A percentile compares a stretch with the other conserved stretches of the same genome.
phyloP scores from a whole-genome alignment of 2,113 vertebrate species.

The Lathamus discolor region DNA sequence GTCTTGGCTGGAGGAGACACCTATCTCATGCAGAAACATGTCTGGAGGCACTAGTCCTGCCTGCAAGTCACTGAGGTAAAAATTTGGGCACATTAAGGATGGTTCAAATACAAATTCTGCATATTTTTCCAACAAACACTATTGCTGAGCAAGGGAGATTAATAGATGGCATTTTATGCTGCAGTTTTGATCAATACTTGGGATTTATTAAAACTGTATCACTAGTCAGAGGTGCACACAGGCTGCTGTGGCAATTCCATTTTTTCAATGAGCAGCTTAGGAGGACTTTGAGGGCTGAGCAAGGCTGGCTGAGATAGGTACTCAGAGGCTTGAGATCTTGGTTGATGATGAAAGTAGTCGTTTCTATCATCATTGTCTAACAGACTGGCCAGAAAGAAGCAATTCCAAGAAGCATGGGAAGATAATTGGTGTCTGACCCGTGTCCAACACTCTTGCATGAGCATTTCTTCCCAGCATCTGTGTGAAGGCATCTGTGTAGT shows the following conservation, averaged over 20 bases:
- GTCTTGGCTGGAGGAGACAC: constrained; percentile 27
- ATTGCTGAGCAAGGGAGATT: background rate
- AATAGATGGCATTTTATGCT: background rate
- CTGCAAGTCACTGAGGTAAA: background rate
- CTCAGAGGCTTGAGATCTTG: background rate
- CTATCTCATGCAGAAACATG: background rate
- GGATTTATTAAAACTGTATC: background rate
- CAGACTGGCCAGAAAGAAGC: background rate
- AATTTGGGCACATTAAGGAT: accelerated
- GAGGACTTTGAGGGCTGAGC: background rate
- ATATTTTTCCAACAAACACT: background rate
- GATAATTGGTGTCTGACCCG: background rate
- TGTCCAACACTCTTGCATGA: background rate
- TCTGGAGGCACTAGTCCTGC: background rate
- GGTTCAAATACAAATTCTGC: background rate
- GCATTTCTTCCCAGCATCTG: background rate
- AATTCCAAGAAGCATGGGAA: accelerated
- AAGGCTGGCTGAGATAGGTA: background rate
- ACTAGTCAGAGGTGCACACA: background rate
- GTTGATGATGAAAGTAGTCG: background rate
- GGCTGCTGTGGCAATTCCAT: background rate
- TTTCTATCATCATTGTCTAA: background rate
- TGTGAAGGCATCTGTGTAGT: background rate
- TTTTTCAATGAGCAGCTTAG: background rate
- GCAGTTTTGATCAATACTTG: background rate